Evolutionary conservation across 2,888 invertebrate species (phyloP).

Genomic region (Lobophora halterata): DNA sequence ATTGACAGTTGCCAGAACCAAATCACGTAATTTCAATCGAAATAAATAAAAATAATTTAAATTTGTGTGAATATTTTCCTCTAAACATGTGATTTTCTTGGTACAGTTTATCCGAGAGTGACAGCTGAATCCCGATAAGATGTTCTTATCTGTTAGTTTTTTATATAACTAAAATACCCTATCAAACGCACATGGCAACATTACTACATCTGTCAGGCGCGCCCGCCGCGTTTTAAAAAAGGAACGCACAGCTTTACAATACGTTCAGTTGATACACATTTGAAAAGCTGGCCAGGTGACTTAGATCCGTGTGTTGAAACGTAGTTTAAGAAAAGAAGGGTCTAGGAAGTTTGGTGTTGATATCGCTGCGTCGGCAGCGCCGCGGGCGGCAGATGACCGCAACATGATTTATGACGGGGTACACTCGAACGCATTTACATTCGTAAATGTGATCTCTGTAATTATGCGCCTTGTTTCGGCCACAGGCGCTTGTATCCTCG

Average conservation of each 20-base stretch:
- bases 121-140: no score
- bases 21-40: not conserved
- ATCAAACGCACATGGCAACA: slow-evolving; percentile 71
- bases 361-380: slow-evolving; percentile 57
- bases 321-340: slow-evolving; percentile 5
- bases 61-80: no score
- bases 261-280: slow-evolving; percentile 35
- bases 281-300: slow-evolving; percentile 30
- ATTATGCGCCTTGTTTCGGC: slow-evolving; percentile 70
- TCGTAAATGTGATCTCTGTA: slow-evolving; percentile 74
- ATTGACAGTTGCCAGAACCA: slow-evolving; percentile 39
- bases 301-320: slow-evolving; percentile 19
- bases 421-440: slow-evolving; percentile 66
- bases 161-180: slow-evolving; percentile 35
- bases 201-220: slow-evolving; percentile 72
- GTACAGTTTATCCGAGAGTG: no score
- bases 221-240: slow-evolving; percentile 70
- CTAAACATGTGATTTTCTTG: no score
- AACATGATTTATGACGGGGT: slow-evolving; percentile 68
- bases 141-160: slow-evolving; percentile 18
- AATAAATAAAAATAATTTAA: no score
- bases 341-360: slow-evolving; percentile 31
- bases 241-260: slow-evolving; percentile 57
- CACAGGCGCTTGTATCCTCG: slow-evolving; percentile 49
- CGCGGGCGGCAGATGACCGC: slow-evolving; percentile 78